Base-by-base conservation (phyloP, 1,140 invertebrate genomes). In the Zaprionus kolodkinae region DNA sequence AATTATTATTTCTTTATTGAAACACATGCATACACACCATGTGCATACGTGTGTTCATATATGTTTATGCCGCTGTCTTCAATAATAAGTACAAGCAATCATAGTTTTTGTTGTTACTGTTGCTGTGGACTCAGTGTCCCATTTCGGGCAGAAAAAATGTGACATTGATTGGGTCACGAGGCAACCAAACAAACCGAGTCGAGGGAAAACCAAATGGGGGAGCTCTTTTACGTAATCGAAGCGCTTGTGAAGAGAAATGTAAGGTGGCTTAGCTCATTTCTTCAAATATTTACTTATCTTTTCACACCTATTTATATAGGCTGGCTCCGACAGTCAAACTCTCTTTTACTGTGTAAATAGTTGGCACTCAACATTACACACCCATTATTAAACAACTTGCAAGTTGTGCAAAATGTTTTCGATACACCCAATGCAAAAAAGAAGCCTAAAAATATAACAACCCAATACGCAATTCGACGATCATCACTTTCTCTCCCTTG, bases 1-100 rank as follows among this genome's bases (percentile, higher is more conserved):
- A 75, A 75, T 75, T 75, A 75, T 75, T 71, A 71, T 75, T 64
- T 75, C 36, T 71, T 45, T 71, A 71, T 71, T 64, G 68, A 50
- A 50, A 54, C 64, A 57, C 27, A 65, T 56, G 54, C 54, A 66
- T 56, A 35, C n/a, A 35, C 7, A 15, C 27, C 30, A 36, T 35
- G 30, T 50, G 12, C 38, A 5, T 40, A 50, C 45, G 21, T 56
- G 15, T 56, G n/a, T 59, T 45, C 40, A 45, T 36, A 21, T 25
- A 61, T 62, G 40, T 63, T 50, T 66, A 64, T 69, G 67, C 15
- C 52, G 67, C 54, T 64, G 72, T 64, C 72, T 71, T 65, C 70
- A 75, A 75, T 75, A 75, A 75, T 75, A 75, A 75, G 36, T 65
- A 71, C 63, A 52, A 38, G 52, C 52, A 63, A 64, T 17, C 30